phyloP scores from a whole-genome alignment of 1,140 invertebrate genomes.

The Apis cerana region DNA sequence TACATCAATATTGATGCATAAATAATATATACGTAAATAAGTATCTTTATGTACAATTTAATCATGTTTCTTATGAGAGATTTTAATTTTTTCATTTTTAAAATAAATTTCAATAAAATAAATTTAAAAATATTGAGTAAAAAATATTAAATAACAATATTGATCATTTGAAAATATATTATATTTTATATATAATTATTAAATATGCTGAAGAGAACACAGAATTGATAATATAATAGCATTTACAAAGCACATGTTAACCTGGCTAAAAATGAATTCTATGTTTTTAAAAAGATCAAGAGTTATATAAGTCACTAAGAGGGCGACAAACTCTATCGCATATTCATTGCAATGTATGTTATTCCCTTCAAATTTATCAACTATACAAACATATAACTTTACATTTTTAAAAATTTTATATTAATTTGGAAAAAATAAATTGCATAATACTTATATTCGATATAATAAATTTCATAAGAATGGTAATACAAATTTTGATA shows the following conservation, averaged over 20 bases:
- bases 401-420: background rate
- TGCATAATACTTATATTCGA: no score
- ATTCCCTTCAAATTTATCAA: background rate
- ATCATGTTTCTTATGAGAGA: background rate
- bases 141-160: no score
- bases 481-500: background rate
- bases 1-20: conserved; percentile 9
- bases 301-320: conserved; percentile 28
- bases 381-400: no score
- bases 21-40: background rate
- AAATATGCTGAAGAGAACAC: background rate
- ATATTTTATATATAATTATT: background rate
- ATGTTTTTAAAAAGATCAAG: conserved; percentile 18
- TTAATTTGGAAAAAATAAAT: background rate
- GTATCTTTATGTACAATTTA: background rate
- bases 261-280: background rate
- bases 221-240: background rate
- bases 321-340: conserved; percentile 34
- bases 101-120: background rate
- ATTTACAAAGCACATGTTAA: conserved; percentile 12
- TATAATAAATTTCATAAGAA: background rate
- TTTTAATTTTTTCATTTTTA: background rate
- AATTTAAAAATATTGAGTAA: no score
- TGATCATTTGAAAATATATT: no score
- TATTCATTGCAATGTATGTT: background rate